phyloP scores from a whole-genome alignment of 2,113 vertebrate genomes.

The Myotis brandtii region DNA sequence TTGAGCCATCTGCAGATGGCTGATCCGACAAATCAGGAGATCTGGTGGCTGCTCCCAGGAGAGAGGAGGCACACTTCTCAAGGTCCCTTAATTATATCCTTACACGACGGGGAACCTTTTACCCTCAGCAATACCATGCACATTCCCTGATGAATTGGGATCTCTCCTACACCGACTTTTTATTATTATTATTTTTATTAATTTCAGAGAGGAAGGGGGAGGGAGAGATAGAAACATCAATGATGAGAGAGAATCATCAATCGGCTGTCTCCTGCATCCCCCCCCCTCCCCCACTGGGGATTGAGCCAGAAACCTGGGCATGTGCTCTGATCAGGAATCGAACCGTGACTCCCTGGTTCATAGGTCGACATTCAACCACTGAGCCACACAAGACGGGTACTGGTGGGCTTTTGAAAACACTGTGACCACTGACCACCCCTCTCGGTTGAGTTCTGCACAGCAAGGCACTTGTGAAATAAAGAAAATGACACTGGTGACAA shows the following conservation, averaged over 20 bases:
- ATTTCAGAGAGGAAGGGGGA: no score
- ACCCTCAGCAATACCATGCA: neutral
- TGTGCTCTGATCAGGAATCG: no score
- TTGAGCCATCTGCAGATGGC: neutral
- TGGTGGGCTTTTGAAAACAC: neutral
- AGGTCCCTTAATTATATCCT: neutral
- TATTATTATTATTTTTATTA: no score
- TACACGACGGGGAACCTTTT: neutral
- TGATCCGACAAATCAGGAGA: neutral
- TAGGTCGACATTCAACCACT: no score
- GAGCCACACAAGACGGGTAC: no score
- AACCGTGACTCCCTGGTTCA: no score
- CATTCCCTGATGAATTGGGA: neutral
- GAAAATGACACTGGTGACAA: conserved; percentile 79
- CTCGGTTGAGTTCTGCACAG: conserved; percentile 52
- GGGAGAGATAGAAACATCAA: no score
- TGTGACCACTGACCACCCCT: neutral
- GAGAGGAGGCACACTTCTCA: neutral
- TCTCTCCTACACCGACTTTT: neutral
- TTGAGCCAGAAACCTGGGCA: no score
- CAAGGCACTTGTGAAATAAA: conserved; percentile 71
- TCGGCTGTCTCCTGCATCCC: no score
- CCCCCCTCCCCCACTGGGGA: no score
- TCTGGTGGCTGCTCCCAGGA: neutral
- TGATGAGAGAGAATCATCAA: no score